A percentile compares a stretch with the other conserved stretches of the same genome.
These are phyloP conservation scores for Salmo trutta DNA, from an alignment of 2,797 vertebrate genomes.

Conservation along the genomic window DNA sequence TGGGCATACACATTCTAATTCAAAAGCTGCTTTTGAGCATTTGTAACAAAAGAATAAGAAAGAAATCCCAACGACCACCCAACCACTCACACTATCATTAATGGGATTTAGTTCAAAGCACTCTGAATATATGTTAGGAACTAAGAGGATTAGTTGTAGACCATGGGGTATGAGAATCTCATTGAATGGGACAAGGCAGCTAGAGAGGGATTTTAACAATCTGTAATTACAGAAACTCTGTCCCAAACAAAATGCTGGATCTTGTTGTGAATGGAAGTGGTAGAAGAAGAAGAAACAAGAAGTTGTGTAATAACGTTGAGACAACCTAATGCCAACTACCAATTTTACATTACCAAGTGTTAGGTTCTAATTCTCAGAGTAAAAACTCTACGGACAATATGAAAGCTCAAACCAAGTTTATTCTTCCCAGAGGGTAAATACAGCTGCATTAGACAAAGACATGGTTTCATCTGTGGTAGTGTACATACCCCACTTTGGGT, in stretches of 20 bases:
- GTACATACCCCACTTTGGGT: too few species aligned
- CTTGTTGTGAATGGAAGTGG: not conserved
- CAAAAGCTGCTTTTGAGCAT: not conserved
- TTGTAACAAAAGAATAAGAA: not conserved
- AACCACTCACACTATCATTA: constrained; percentile 13
- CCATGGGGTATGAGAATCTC: not conserved
- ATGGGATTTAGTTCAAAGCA: constrained; percentile 15
- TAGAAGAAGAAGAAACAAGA: too few species aligned
- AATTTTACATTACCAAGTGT: not conserved
- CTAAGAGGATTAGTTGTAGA: constrained; percentile 7
- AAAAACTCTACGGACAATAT: too few species aligned
- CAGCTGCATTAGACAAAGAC: too few species aligned
- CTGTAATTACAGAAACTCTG: not conserved
- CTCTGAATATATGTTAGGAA: constrained; percentile 25
- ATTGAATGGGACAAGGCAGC: not conserved
- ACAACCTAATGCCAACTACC: too few species aligned
- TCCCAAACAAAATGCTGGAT: not conserved
- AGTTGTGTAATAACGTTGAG: too few species aligned
- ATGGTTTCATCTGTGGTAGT: too few species aligned
- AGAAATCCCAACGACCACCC: not conserved
- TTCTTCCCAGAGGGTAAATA: too few species aligned
- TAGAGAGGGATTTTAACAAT: not conserved
- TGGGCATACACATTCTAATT: not conserved
- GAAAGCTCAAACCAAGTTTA: too few species aligned
- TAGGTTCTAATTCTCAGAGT: too few species aligned